These are phyloP conservation scores for Porites lutea DNA, from an alignment of 64 coral and sea anemone genomes.

Conservation along the genomic window DNA sequence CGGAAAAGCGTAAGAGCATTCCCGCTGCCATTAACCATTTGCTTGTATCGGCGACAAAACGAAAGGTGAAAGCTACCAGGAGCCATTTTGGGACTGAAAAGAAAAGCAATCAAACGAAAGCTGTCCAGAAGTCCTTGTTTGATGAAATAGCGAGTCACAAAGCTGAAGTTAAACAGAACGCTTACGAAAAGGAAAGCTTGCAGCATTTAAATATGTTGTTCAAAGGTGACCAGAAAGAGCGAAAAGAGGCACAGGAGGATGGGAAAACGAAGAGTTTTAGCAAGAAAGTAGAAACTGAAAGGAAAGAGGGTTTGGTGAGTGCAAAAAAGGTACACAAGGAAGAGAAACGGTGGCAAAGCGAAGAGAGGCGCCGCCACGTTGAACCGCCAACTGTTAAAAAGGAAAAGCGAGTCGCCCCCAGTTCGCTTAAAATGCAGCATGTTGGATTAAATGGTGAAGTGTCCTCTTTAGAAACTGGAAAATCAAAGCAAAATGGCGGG, in stretches of 20 bases:
- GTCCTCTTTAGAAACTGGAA: slow-evolving; percentile 52
- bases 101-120: not conserved
- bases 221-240: slow-evolving; percentile 68
- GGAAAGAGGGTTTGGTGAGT: not conserved
- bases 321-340: not conserved
- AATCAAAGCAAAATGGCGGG: not conserved
- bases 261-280: not conserved
- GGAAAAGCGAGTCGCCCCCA: not conserved
- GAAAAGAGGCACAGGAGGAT: slow-evolving; percentile 7
- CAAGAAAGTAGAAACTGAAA: not conserved
- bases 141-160: not conserved
- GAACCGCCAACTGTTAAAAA: slow-evolving; percentile 3
- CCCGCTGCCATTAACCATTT: slow-evolving; percentile 97
- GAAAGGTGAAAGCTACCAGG: slow-evolving; percentile 35
- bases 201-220: slow-evolving; percentile 67
- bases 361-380: not conserved
- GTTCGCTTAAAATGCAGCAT: slow-evolving; percentile 80
- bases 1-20: slow-evolving; percentile 76
- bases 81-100: slow-evolving; percentile 24
- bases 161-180: slow-evolving; percentile 50
- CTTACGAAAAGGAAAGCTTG: slow-evolving; percentile 69
- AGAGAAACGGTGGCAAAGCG: slow-evolving; percentile 1
- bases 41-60: slow-evolving; percentile 86
- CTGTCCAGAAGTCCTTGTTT: not conserved
- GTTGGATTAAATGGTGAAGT: slow-evolving; percentile 87